Percentiles rank a stretch among this genome's conserved stretches.
Conservation (phyloP, 2,797 vertebrate species). For the Ptychobarbus kaznakovi region DNA sequence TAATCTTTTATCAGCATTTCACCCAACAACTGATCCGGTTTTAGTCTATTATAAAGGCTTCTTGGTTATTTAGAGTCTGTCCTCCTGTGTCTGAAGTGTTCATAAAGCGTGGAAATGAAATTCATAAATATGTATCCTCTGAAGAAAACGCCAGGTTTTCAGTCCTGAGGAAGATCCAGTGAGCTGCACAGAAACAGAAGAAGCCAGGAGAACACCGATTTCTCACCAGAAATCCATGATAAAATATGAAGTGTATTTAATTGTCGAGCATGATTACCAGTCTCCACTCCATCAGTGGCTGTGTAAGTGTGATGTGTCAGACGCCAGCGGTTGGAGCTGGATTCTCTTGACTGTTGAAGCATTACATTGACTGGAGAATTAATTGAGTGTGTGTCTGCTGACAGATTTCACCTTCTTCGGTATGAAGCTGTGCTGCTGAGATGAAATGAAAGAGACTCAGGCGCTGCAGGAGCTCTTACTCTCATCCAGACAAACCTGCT, state of each 20-base stretch:
- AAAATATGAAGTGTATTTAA: neutral
- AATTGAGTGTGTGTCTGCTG: neutral
- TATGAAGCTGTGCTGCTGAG: neutral
- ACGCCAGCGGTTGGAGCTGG: neutral
- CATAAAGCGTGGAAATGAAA: slow-evolving; percentile 7
- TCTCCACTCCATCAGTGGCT: neutral
- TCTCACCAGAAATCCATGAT: neutral
- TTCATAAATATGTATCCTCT: neutral
- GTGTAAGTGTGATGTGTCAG: neutral
- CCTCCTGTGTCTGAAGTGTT: neutral
- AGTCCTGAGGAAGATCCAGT: neutral
- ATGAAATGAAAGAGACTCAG: neutral
- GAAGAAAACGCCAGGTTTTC: neutral
- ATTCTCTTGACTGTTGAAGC: slow-evolving; percentile 2
- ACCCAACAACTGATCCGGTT: neutral
- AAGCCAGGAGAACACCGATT: neutral
- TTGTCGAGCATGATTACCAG: neutral
- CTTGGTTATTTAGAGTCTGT: neutral
- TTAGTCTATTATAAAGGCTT: neutral
- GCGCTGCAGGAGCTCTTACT: neutral
- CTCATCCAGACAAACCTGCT: neutral
- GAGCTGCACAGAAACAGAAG: slow-evolving; percentile 6
- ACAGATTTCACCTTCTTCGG: slow-evolving; percentile 2
- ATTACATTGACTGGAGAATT: slow-evolving; percentile 29
- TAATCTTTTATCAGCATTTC: neutral